Evolutionary conservation across 2,113 vertebrate species (phyloP).

Genomic region (Cyrtonyx montezumae): DNA sequence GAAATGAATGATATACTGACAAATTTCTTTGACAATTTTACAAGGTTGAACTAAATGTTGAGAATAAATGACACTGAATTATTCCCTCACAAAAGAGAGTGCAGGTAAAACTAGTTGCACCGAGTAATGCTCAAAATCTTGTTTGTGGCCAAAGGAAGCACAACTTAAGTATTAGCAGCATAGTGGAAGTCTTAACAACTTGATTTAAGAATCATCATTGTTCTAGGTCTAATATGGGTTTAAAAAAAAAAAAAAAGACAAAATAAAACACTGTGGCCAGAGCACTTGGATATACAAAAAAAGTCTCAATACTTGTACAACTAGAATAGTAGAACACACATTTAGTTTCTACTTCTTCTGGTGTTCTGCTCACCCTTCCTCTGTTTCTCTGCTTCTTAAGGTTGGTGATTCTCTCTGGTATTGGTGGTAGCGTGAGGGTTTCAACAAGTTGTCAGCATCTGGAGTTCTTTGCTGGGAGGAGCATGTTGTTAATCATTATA

Average conservation of each 20-base stretch:
- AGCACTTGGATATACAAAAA: not conserved
- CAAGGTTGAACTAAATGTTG: not conserved
- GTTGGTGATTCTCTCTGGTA: not conserved
- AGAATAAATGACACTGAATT: not conserved
- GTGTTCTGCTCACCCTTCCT: not conserved
- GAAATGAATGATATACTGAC: conserved; percentile 8
- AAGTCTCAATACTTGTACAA: not conserved
- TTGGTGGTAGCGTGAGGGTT: not conserved
- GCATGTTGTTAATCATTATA: not conserved
- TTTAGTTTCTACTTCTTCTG: not conserved
- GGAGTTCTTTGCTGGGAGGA: not conserved
- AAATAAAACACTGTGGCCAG: not conserved
- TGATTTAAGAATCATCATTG: not conserved
- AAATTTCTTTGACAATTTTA: conserved; percentile 12
- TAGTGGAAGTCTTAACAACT: not conserved
- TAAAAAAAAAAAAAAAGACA: not conserved
- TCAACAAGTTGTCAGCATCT: not conserved
- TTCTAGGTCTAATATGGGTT: not conserved
- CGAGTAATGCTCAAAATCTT: not conserved
- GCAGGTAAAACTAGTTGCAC: not conserved
- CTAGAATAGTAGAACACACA: not conserved
- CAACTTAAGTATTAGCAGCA: not conserved
- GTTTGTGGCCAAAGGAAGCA: not conserved
- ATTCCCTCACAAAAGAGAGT: not conserved
- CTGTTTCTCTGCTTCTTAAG: not conserved